phyloP scores from a whole-genome alignment of 2,797 vertebrate species.

The Sebastes melanostomus region DNA sequence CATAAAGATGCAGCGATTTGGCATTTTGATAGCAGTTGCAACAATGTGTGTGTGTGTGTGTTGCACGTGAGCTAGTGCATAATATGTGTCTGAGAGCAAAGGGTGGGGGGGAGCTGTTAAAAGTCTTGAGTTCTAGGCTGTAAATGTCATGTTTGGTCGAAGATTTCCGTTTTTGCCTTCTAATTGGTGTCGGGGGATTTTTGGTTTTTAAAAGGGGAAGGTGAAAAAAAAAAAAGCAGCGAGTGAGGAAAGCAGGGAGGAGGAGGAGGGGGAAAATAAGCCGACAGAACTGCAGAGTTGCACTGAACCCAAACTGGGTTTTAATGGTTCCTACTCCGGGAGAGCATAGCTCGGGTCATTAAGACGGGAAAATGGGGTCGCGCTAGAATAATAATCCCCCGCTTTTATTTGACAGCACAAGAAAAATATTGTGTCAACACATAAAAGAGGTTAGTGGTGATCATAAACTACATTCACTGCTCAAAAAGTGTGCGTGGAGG shows the following conservation, averaged over 20 bases:
- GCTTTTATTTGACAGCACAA: constrained; percentile 80
- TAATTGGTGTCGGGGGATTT: constrained; percentile 82
- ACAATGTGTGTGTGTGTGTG: constrained; percentile 11
- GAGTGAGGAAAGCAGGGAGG: constrained; percentile 39
- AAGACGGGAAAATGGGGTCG: constrained; percentile 73
- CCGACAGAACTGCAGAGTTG: constrained; percentile 67
- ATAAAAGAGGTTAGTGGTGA: constrained; percentile 69
- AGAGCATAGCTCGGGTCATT: constrained; percentile 72
- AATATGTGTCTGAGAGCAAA: constrained; percentile 27
- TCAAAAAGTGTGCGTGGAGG: constrained; percentile 15
- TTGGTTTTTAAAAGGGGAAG: constrained; percentile 62
- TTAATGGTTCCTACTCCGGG: constrained; percentile 68
- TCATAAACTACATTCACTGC: constrained; percentile 70
- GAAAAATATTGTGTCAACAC: constrained; percentile 80
- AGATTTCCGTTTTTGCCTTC: constrained; percentile 81
- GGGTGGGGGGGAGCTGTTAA: constrained; percentile 48
- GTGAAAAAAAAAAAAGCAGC: constrained; percentile 42
- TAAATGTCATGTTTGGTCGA: constrained; percentile 82
- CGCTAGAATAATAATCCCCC: constrained; percentile 75
- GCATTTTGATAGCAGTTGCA: constrained; percentile 16
- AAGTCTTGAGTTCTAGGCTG: constrained; percentile 72
- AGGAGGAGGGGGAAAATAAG: constrained; percentile 20
- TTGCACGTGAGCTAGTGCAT: constrained; percentile 33
- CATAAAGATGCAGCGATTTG: background rate
- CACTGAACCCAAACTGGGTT: constrained; percentile 72